Evolutionary conservation across 1,140 invertebrate species (phyloP), one percentile per base, ranked within the genome.

Genomic region (Diorhabda sublineata): DNA sequence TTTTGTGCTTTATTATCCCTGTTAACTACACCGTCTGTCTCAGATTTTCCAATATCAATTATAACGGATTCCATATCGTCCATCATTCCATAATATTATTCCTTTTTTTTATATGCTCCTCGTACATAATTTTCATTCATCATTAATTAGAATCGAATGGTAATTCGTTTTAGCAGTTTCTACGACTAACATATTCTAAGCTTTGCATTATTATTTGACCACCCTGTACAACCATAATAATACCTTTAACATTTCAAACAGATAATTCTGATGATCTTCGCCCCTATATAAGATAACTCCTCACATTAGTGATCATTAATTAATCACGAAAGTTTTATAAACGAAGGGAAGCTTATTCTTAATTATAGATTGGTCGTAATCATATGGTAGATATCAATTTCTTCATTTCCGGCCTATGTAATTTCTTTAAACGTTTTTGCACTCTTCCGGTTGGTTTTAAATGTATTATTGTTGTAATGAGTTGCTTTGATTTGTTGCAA

Each of bases 381-480:
- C 6, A 52, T 52, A 8, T 52, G 2, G 47, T 52, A 26, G 26
- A 26, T 26, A 52, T 52, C 47, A 52, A 52, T 52, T 52, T 52
- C 47, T 52, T 52, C n/a, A 52, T 52, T 52, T 52, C 47, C 47
- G 47, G 47, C 47, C 47, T 3, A 6, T 52, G n/a, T n/a, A 52
- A 52, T 52, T 52, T 52, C 47, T 52, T 52, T 52, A 52, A 52
- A 52, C 47, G 47, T 52, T 52, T 52, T 52, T 52, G n/a, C n/a
- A 52, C 6, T 6, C 47, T 52, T 52, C 47, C 47, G 47, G 47
- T 52, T 52, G 47, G 2, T 3, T 52, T 52, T 52, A 52, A 52
- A 52, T 52, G 47, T 52, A 52, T 52, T 3, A 4, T 52, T 52
- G 6, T 6, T 6, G n/a, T 52, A 52, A 52, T 52, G 47, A 52